phyloP scores from a whole-genome alignment of 2,797 vertebrate genomes.

The Pipistrellus pipistrellus region DNA sequence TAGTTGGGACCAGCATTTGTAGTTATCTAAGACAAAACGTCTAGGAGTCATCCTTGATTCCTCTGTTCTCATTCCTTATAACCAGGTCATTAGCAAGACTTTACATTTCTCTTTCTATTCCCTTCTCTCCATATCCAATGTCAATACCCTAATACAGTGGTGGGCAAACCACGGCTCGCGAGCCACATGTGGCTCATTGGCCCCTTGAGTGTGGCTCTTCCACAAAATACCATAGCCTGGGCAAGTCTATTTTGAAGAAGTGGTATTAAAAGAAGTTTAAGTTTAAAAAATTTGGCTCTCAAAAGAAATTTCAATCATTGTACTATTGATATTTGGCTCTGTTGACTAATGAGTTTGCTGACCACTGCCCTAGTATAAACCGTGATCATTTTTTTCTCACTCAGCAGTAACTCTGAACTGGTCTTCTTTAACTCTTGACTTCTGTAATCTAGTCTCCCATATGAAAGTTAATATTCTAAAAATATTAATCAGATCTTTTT shows the following conservation, averaged over 20 bases:
- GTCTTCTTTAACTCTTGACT: not conserved
- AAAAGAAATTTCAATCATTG: too few species aligned
- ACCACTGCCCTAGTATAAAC: not conserved
- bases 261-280: too few species aligned
- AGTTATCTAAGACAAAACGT: not conserved
- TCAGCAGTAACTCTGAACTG: not conserved
- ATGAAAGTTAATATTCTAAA: not conserved
- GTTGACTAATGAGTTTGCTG: too few species aligned
- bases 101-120: not conserved
- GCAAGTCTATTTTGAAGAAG: too few species aligned
- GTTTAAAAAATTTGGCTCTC: too few species aligned
- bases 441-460: not conserved
- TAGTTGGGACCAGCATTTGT: not conserved
- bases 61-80: not conserved
- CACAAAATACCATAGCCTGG: too few species aligned
- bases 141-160: not conserved
- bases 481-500: slow-evolving; percentile 18
- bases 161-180: too few species aligned
- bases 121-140: not conserved
- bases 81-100: not conserved
- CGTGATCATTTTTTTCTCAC: not conserved
- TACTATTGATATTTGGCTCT: too few species aligned
- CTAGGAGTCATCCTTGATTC: not conserved
- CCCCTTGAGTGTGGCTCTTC: too few species aligned
- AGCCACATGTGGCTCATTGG: too few species aligned